Base-by-base conservation (phyloP, 2,797 vertebrate species). In the Centropyge bicolor region DNA sequence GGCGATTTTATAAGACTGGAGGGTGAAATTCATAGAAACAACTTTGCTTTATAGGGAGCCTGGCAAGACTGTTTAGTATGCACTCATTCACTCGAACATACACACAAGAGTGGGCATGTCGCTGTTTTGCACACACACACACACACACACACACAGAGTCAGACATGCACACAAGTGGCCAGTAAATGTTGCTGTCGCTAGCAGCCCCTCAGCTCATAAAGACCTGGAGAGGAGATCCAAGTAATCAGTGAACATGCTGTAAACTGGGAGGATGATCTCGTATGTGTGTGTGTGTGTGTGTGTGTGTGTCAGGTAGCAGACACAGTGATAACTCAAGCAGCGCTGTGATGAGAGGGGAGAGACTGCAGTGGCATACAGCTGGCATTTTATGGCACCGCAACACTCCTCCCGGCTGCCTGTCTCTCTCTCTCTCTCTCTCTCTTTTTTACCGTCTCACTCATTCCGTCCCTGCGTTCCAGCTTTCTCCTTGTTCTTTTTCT, bases 291-390 rank as follows among this genome's bases (percentile, higher is more conserved):
- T 65, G 75, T 43, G 38, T 40, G 65, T n/a, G 77, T 63, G 75
- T 67, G 80, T 76, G 51, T 74, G 69, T 78, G 75, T 76, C 75
- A 76, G 77, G 76, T 83, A 74, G 64, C 79, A 80, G 72, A 82
- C 80, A 82, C 74, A 60, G 89, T 74, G 82, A 89, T 92, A 89
- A 91, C 70, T 91, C 89, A 85, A 45, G 74, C 43, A 36, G 71
- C 7, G 1, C 64, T 13, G 83, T 57, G 86, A 88, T 78, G 77
- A 90, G 87, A 80, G 79, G 76, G 83, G 79, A 80, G 86, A 83
- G 82, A 89, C 89, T 86, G 86, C 89, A 83, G 86, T 69, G 88
- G 85, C 68, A 80, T 90, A 79, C 91, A 91, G 87, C 90, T 94
- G 91, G 81, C 88, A 59, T 88, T 93, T 94, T 92, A 94, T 86